Evolutionary conservation across 2,113 vertebrate species (phyloP).

Genomic region (Dunckerocampus dactyliophorus): DNA sequence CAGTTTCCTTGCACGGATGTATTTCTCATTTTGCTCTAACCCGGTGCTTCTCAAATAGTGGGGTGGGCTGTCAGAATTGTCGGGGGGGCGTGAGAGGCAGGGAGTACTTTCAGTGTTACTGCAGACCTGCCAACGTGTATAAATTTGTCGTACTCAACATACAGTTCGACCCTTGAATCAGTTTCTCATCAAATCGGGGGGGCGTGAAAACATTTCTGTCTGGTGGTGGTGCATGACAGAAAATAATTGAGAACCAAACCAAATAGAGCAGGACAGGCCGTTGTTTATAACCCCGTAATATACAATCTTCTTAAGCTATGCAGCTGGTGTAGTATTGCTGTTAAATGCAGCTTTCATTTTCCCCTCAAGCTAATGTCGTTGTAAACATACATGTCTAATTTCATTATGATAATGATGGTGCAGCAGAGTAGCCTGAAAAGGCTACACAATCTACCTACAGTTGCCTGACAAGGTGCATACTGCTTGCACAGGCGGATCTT

Average conservation of each 20-base stretch:
- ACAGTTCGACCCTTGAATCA: too few species aligned
- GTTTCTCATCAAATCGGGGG: too few species aligned
- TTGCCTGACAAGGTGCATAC: conserved; percentile 18
- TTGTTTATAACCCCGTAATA: neutral
- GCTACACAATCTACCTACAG: conserved; percentile 17
- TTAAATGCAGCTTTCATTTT: conserved; percentile 25
- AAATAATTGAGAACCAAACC: too few species aligned
- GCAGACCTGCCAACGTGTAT: too few species aligned
- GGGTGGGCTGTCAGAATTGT: too few species aligned
- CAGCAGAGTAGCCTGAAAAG: conserved; percentile 28
- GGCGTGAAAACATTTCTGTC: too few species aligned
- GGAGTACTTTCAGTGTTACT: too few species aligned
- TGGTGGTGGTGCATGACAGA: too few species aligned
- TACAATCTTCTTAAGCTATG: neutral
- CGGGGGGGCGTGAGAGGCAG: too few species aligned
- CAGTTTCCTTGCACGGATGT: neutral
- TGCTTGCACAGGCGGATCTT: conserved; percentile 5
- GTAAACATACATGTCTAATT: conserved; percentile 53
- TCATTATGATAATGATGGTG: conserved; percentile 47
- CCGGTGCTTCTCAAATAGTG: too few species aligned
- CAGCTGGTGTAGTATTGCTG: conserved; percentile 32
- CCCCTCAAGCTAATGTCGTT: conserved; percentile 33
- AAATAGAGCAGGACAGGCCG: conserved; percentile 5
- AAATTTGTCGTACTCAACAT: too few species aligned
- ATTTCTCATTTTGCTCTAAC: conserved; percentile 1